Percentiles rank a stretch among this genome's conserved stretches.
Conservation (phyloP, 1,140 invertebrate species). For the Drosophila fuyamai region DNA sequence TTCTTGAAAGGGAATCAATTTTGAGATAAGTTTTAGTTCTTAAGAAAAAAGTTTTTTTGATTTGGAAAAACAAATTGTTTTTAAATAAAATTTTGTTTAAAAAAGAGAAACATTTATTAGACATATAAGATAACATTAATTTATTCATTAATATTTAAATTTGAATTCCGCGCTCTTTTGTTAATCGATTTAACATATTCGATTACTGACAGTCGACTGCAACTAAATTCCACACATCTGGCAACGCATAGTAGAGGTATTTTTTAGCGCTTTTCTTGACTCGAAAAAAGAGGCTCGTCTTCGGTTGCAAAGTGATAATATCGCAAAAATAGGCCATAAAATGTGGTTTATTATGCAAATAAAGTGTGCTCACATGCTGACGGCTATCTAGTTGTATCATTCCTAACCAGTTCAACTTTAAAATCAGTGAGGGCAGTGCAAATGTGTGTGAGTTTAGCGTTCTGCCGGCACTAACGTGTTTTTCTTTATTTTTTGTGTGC, state of each 20-base stretch:
- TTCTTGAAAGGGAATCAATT: too few species aligned
- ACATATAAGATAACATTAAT: too few species aligned
- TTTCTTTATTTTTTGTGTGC: neutral
- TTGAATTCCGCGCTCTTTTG: neutral
- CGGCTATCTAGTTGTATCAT: constrained; percentile 14
- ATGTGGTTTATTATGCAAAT: constrained; percentile 22
- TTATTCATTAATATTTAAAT: neutral
- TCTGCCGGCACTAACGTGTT: constrained; percentile 17
- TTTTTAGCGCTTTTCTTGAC: constrained; percentile 1
- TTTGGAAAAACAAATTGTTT: too few species aligned
- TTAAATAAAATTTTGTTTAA: too few species aligned
- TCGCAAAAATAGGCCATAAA: constrained; percentile 14
- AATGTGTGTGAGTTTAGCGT: constrained; percentile 11
- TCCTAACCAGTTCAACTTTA: constrained; percentile 1
- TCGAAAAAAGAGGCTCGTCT: constrained; percentile 33
- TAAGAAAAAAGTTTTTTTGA: too few species aligned
- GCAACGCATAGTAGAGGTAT: neutral
- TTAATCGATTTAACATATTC: neutral
- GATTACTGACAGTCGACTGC: neutral
- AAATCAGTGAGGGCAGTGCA: constrained; percentile 3
- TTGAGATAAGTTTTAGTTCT: too few species aligned
- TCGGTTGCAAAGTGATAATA: constrained; percentile 14
- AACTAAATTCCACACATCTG: neutral
- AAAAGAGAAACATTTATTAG: too few species aligned
- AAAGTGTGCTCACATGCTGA: constrained; percentile 16